Percentiles rank a stretch among this genome's conserved stretches.
phyloP scores from a whole-genome alignment of 2,888 invertebrate species.

The Tetragonula carbonaria region DNA sequence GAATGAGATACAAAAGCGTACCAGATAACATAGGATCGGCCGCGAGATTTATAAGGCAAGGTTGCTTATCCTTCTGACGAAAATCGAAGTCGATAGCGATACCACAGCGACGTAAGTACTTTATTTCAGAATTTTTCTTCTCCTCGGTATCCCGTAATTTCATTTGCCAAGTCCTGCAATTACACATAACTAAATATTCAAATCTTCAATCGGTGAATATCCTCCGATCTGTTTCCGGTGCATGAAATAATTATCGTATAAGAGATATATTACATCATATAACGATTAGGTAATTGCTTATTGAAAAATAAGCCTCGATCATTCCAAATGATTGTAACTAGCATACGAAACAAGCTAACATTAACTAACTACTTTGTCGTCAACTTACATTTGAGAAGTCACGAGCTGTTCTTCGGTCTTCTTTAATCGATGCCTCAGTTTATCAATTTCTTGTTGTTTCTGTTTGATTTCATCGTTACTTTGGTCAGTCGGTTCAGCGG shows the following conservation, averaged over 20 bases:
- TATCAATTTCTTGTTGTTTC: conserved; percentile 86
- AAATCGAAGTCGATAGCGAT: conserved; percentile 85
- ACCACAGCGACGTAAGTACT: conserved; percentile 86
- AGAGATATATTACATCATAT: background rate
- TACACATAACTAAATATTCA: conserved; percentile 51
- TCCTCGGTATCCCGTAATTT: conserved; percentile 84
- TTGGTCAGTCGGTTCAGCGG: conserved; percentile 62
- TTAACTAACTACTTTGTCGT: background rate
- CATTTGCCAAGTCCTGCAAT: conserved; percentile 84
- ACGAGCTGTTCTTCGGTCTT: conserved; percentile 87
- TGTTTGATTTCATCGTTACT: conserved; percentile 75
- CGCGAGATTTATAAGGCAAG: conserved; percentile 87
- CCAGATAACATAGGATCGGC: conserved; percentile 88
- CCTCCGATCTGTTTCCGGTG: background rate
- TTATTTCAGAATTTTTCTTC: conserved; percentile 84
- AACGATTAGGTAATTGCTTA: background rate
- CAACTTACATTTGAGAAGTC: conserved; percentile 85
- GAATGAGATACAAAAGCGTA: conserved; percentile 85
- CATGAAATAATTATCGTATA: background rate
- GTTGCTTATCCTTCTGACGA: conserved; percentile 83
- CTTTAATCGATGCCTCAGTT: conserved; percentile 86
- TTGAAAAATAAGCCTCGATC: background rate
- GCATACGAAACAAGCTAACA: background rate
- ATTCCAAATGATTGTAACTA: background rate
- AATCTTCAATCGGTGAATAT: background rate